Evolutionary conservation across 2,113 vertebrate genomes (phyloP).

Genomic region (Osmerus mordax): DNA sequence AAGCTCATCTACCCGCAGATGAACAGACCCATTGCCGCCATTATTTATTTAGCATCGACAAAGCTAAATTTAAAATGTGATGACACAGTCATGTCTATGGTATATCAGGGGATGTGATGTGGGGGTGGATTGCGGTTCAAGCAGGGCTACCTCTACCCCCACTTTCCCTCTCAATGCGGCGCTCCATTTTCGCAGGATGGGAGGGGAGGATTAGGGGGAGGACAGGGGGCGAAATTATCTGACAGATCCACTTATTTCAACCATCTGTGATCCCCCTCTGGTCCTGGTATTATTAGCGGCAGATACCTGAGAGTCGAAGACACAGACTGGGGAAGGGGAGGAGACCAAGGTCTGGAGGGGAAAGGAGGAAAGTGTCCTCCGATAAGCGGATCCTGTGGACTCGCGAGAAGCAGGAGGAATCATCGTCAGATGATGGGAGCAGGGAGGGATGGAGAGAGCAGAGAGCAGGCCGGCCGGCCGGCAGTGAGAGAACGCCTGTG

Average conservation of each 20-base stretch:
- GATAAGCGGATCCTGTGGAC: constrained; percentile 11
- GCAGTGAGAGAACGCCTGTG: constrained; percentile 25
- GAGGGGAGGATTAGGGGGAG: constrained; percentile 40
- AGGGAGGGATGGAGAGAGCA: constrained; percentile 11
- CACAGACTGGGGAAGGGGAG: constrained; percentile 6
- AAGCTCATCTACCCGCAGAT: not conserved
- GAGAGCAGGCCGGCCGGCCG: not conserved
- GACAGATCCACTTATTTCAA: constrained; percentile 62
- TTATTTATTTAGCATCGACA: constrained; percentile 17
- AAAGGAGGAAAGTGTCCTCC: constrained; percentile 12
- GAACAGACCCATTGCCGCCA: constrained; percentile 18
- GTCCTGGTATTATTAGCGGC: constrained; percentile 51
- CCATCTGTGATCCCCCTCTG: constrained; percentile 36
- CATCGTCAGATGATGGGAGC: constrained; percentile 40
- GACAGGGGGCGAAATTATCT: constrained; percentile 56
- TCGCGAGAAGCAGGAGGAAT: constrained; percentile 32
- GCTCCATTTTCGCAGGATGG: constrained; percentile 43
- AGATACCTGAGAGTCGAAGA: constrained; percentile 31
- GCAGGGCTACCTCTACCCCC: constrained; percentile 12
- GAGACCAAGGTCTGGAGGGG: constrained; percentile 9
- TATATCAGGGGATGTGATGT: constrained; percentile 17
- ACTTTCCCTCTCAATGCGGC: constrained; percentile 21
- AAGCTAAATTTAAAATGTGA: constrained; percentile 31
- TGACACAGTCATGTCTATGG: not conserved
- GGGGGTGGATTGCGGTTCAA: constrained; percentile 14